These are phyloP conservation scores for Conus betulinus DNA, from an alignment of 1,140 invertebrate genomes.

Conservation along the genomic window DNA sequence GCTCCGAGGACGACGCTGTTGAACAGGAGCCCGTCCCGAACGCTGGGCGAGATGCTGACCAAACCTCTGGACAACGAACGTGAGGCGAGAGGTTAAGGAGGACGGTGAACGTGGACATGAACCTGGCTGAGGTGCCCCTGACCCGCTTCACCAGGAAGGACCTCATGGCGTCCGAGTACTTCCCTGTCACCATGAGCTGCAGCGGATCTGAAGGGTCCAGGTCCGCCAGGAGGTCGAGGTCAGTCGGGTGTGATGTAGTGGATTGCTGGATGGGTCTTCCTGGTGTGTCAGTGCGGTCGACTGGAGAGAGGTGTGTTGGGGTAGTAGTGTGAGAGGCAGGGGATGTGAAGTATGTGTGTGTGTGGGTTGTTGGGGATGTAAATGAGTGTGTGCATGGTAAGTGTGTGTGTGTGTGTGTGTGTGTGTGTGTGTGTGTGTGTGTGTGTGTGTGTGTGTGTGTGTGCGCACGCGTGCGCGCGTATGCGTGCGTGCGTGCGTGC, in stretches of 20 bases:
- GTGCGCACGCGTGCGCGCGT: no score
- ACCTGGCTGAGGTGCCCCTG: conserved; percentile 17
- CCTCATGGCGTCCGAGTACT: conserved; percentile 33
- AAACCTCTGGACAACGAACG: background rate
- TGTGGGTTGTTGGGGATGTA: no score
- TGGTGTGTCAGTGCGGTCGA: no score
- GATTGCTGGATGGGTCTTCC: no score
- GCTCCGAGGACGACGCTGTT: background rate
- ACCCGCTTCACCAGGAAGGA: conserved; percentile 26
- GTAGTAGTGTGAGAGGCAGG: no score
- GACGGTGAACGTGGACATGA: conserved; percentile 7
- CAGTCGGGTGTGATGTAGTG: background rate
- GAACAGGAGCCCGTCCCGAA: background rate
- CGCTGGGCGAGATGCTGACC: background rate
- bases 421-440: no score
- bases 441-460: no score
- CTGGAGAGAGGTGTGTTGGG: no score
- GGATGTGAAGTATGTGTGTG: no score
- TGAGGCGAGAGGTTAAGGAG: conserved; percentile 1
- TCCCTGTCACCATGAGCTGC: conserved; percentile 32
- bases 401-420: no score
- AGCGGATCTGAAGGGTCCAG: background rate
- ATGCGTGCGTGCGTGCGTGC: no score
- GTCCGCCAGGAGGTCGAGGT: conserved; percentile 12
- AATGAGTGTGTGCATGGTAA: no score